Evolutionary conservation across 1,140 invertebrate genomes (phyloP).

Genomic region (Adelges cooleyi): DNA sequence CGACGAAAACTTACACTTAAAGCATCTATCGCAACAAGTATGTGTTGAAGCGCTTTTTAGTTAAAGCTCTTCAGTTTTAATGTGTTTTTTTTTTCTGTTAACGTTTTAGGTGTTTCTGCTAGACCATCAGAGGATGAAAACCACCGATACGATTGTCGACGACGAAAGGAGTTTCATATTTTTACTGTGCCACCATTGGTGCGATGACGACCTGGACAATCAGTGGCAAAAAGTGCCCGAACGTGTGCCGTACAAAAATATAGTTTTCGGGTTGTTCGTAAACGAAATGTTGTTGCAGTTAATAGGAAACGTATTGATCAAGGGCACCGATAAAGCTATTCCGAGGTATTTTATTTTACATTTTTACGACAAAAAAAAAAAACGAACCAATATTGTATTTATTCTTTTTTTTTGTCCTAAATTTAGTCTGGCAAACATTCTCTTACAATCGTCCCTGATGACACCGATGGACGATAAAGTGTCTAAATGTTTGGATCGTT

Average conservation of each 20-base stretch:
- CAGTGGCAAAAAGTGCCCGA: conserved; percentile 49
- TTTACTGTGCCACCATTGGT: conserved; percentile 66
- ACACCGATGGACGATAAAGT: conserved; percentile 24
- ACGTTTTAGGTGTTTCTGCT: conserved; percentile 51
- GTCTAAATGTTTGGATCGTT: background rate
- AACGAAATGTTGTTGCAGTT: conserved; percentile 86
- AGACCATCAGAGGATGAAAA: conserved; percentile 47
- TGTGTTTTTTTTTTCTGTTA: background rate
- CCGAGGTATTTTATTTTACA: conserved; percentile 40
- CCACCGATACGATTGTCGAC: conserved; percentile 36
- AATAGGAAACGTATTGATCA: conserved; percentile 70
- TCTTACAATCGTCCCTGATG: conserved; percentile 36
- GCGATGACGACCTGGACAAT: conserved; percentile 54
- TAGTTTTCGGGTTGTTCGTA: conserved; percentile 76
- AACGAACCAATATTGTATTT: background rate
- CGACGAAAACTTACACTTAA: conserved; percentile 66
- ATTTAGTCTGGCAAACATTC: conserved; percentile 40
- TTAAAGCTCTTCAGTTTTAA: background rate
- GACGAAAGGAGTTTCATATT: conserved; percentile 81
- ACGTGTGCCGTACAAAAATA: conserved; percentile 69
- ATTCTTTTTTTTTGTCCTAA: too few relatives aligned
- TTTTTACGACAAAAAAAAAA: too few relatives aligned
- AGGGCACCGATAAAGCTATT: conserved; percentile 45
- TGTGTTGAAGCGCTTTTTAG: conserved; percentile 2
- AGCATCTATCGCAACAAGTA: conserved; percentile 75